Conservation (phyloP, 2,888 invertebrate species). For the Malachius bipustulatus region DNA sequence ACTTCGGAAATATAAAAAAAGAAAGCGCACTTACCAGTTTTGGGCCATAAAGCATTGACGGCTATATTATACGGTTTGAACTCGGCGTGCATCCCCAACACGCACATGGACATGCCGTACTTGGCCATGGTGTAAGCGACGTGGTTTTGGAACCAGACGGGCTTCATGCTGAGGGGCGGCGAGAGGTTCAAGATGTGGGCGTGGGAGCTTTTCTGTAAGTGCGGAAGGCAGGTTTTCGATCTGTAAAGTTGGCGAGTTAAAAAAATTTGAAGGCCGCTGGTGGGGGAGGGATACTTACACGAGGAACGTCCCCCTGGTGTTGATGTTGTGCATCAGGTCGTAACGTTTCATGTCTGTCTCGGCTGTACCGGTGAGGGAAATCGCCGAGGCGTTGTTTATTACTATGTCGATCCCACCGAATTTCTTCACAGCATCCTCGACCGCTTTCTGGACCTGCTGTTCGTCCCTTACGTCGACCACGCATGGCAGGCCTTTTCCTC, state of each 20-base stretch:
- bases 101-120: conserved; percentile 98
- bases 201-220: conserved; percentile 74
- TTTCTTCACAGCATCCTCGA: conserved; percentile 62
- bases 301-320: conserved; percentile 89
- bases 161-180: conserved; percentile 82
- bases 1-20: conserved; percentile 7
- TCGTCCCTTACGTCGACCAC: conserved; percentile 82
- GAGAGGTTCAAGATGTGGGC: conserved; percentile 92
- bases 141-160: conserved; percentile 83
- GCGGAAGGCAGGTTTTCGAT: conserved; percentile 81
- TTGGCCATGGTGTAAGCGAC: conserved; percentile 98
- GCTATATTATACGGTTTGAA: conserved; percentile 71
- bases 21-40: conserved; percentile 51
- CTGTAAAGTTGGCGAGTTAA: conserved; percentile 42
- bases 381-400: conserved; percentile 94
- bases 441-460: conserved; percentile 55
- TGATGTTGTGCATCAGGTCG: conserved; percentile 91
- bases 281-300: conserved; percentile 73
- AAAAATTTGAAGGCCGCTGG: no score
- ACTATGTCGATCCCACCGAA: conserved; percentile 95
- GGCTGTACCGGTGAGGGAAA: conserved; percentile 68
- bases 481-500: conserved; percentile 78
- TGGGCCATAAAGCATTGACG: conserved; percentile 95
- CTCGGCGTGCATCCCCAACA: conserved; percentile 93
- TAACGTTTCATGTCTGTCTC: conserved; percentile 90